Percentiles rank a stretch among this genome's conserved stretches.
Conservation (phyloP, 1,140 invertebrate genomes). For the Hycleus cichorii region DNA sequence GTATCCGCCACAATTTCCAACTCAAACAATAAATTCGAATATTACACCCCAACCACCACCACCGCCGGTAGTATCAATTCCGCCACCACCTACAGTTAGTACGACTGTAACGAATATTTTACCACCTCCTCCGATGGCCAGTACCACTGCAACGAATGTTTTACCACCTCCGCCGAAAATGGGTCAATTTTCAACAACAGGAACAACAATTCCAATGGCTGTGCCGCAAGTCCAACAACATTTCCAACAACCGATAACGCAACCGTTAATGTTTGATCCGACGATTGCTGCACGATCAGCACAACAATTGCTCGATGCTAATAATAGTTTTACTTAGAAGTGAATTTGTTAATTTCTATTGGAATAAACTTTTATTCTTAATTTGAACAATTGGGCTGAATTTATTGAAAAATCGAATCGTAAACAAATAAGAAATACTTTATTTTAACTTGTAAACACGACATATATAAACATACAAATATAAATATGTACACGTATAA, state of each 20-base stretch:
- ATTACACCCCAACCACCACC: neutral
- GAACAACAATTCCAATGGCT: neutral
- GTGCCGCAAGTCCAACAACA: neutral
- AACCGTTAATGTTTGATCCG: constrained; percentile 35
- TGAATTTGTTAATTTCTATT: neutral
- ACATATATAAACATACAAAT: constrained; percentile 38
- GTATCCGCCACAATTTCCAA: neutral
- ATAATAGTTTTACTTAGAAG: constrained; percentile 4
- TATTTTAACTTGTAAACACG: constrained; percentile 23
- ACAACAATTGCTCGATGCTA: constrained; percentile 35
- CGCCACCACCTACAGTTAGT: neutral
- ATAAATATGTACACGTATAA: constrained; percentile 37
- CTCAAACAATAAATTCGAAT: too few species aligned
- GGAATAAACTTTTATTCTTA: neutral
- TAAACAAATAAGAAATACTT: too few species aligned
- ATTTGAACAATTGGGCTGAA: too few species aligned
- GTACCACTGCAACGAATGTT: neutral
- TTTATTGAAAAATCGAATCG: too few species aligned
- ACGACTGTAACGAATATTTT: neutral
- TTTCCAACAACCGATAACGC: constrained; percentile 13
- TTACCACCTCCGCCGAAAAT: neutral
- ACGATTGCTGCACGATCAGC: constrained; percentile 38
- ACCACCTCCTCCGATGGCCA: neutral
- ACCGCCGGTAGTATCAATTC: neutral
- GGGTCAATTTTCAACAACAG: neutral